Percentiles rank a stretch among this genome's conserved stretches.
These are phyloP conservation scores for Eulemur macaco DNA, from an alignment of 2,113 vertebrate genomes.

Conservation along the genomic window DNA sequence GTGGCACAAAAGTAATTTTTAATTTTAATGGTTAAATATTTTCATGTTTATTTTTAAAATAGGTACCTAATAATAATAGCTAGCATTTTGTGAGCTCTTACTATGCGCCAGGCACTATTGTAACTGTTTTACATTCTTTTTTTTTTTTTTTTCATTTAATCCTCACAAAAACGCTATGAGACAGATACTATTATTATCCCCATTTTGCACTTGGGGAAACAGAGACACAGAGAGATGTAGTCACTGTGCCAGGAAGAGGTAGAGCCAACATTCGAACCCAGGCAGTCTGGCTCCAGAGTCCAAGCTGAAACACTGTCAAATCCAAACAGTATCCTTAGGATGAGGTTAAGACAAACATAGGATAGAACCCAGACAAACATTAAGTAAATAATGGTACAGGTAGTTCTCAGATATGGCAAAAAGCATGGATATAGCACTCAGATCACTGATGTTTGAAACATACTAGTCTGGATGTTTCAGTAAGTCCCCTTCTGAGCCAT, in stretches of 20 bases:
- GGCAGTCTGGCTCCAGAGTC: not conserved
- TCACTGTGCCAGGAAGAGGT: not conserved
- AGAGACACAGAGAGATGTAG: not conserved
- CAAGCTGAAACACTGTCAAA: not conserved
- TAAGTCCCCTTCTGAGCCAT: too few species aligned
- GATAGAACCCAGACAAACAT: not conserved
- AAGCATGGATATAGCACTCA: not conserved
- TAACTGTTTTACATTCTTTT: not conserved
- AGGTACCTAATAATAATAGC: not conserved
- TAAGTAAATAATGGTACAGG: not conserved
- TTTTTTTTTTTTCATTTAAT: not conserved
- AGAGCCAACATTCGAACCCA: not conserved
- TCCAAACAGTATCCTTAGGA: not conserved
- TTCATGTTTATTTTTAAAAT: conserved; percentile 15
- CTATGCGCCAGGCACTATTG: not conserved
- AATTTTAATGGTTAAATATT: not conserved
- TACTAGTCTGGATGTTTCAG: not conserved
- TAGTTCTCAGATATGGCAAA: not conserved
- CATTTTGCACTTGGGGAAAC: not conserved
- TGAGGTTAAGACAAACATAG: not conserved
- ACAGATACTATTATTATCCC: not conserved
- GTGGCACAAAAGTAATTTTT: not conserved
- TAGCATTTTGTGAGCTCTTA: not conserved
- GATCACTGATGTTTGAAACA: not conserved
- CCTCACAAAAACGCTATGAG: not conserved